These are phyloP conservation scores for Gopherus flavomarginatus DNA, from an alignment of 2,113 vertebrate species.

Conservation along the genomic window DNA sequence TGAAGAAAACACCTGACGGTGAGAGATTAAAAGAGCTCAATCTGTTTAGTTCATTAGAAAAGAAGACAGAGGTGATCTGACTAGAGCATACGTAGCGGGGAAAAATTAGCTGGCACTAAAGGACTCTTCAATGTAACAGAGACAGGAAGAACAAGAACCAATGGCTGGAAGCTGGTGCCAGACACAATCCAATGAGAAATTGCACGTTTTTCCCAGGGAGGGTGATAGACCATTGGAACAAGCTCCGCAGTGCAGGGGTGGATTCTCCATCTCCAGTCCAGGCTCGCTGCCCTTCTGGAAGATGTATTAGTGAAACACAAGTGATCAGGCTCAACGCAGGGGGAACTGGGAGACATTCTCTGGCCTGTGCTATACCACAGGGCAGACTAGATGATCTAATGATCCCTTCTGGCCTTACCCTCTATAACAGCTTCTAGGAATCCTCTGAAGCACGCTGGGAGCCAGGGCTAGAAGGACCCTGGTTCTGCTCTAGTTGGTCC, in stretches of 20 bases:
- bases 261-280: background rate
- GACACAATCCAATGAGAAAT: background rate
- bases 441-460: background rate
- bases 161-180: background rate
- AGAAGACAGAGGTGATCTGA: background rate
- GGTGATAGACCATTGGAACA: background rate
- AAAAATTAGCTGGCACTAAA: background rate
- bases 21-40: background rate
- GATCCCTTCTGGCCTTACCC: background rate
- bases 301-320: background rate
- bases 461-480: background rate
- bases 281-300: background rate
- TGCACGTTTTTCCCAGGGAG: background rate
- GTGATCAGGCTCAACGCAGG: background rate
- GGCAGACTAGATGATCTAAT: background rate
- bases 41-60: background rate
- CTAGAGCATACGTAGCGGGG: background rate
- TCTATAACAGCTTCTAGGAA: background rate
- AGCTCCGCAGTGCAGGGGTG: background rate
- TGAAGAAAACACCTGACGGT: background rate
- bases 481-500: background rate
- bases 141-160: background rate
- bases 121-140: background rate
- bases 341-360: background rate
- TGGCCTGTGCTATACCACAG: background rate